Percentiles rank a stretch among this genome's conserved stretches.
Evolutionary conservation across 64 coral and sea anemone species (phyloP).

Genomic region (Stichodactyla helianthus): DNA sequence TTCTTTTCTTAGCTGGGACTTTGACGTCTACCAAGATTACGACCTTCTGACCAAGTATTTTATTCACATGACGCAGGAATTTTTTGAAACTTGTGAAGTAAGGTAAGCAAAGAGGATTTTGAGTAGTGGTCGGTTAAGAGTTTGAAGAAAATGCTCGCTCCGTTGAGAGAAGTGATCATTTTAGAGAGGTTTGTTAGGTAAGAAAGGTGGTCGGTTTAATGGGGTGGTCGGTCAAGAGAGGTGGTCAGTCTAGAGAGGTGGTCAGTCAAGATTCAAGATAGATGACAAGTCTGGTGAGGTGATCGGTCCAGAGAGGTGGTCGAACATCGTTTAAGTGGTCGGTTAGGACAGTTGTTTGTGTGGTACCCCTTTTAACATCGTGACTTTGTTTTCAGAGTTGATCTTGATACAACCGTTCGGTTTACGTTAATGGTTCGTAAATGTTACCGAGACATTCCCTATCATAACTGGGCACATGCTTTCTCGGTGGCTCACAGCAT

Average conservation of each 20-base stretch:
- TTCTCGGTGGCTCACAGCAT: constrained; percentile 91
- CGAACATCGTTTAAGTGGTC: too few species aligned
- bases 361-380: too few species aligned
- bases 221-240: background rate
- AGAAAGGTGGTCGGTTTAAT: background rate
- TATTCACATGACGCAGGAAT: constrained; percentile 77
- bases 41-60: constrained; percentile 64
- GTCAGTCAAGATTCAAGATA: too few species aligned
- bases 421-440: constrained; percentile 87
- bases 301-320: too few species aligned
- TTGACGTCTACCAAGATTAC: constrained; percentile 70
- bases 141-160: too few species aligned
- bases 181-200: too few species aligned
- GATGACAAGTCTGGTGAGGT: too few species aligned
- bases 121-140: too few species aligned
- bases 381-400: constrained; percentile 54
- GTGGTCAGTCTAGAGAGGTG: background rate
- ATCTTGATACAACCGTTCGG: constrained; percentile 59
- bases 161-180: background rate
- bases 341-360: too few species aligned
- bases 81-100: constrained; percentile 68
- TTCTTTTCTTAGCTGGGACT: constrained; percentile 65
- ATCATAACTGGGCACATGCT: constrained; percentile 93
- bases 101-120: constrained; percentile 40
- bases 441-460: constrained; percentile 76